These are phyloP conservation scores for Riparia riparia DNA, from an alignment of 2,113 vertebrate genomes.

Conservation along the genomic window DNA sequence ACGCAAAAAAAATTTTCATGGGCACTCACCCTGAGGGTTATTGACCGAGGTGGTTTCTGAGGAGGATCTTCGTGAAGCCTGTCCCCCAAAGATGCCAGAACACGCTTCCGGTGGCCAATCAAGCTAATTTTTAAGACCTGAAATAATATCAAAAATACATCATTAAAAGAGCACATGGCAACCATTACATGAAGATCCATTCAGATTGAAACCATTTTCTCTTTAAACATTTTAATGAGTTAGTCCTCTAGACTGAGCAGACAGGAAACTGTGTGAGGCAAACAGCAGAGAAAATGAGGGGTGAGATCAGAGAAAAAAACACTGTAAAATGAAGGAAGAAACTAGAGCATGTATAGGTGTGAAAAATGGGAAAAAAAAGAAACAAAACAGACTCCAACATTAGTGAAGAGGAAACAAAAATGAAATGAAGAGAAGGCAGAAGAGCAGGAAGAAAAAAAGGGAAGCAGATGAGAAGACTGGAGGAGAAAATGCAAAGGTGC, in stretches of 20 bases:
- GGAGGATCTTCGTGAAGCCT: slow-evolving; percentile 95
- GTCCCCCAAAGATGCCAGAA: slow-evolving; percentile 94
- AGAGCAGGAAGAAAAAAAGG: background rate
- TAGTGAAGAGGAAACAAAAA: background rate
- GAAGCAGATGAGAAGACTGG: background rate
- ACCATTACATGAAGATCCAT: background rate
- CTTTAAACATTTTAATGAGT: background rate
- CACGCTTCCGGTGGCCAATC: slow-evolving; percentile 94
- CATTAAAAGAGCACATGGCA: background rate
- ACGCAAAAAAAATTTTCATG: background rate
- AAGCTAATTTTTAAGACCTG: slow-evolving; percentile 96
- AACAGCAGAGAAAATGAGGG: background rate
- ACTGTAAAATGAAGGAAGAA: background rate
- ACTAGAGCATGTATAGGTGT: background rate
- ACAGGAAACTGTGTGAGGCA: background rate
- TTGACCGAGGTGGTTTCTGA: slow-evolving; percentile 93
- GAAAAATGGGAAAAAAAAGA: background rate
- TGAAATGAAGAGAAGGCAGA: background rate
- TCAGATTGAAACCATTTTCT: background rate
- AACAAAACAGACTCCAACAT: background rate
- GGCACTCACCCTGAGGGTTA: slow-evolving; percentile 91
- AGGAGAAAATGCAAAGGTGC: background rate
- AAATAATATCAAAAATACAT: slow-evolving; percentile 32
- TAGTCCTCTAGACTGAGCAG: background rate
- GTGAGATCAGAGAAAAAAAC: background rate